These are phyloP conservation scores for Ooceraea biroi DNA, from an alignment of 1,140 invertebrate species.

Conservation along the genomic window DNA sequence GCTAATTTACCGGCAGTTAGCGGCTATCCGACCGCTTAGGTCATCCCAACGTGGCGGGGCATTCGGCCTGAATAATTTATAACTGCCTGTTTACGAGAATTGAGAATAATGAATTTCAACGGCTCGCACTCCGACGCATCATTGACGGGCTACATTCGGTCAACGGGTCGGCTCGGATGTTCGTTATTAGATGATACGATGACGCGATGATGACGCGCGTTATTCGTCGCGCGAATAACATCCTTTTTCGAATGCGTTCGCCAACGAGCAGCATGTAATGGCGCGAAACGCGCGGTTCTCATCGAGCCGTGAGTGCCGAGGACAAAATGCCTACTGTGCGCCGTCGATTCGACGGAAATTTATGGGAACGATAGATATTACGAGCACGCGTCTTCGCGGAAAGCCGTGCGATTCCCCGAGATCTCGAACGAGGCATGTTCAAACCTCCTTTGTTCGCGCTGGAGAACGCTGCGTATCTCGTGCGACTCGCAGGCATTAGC, in stretches of 20 bases:
- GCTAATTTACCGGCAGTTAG: constrained; percentile 86
- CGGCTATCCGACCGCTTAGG: constrained; percentile 85
- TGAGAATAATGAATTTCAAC: constrained; percentile 86
- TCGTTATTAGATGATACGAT: constrained; percentile 72
- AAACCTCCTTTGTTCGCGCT: neutral
- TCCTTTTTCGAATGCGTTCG: constrained; percentile 50
- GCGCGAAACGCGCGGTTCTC: constrained; percentile 30
- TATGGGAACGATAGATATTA: constrained; percentile 59
- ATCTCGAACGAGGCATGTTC: constrained; percentile 6
- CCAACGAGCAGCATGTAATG: constrained; percentile 9
- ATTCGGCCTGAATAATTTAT: constrained; percentile 87
- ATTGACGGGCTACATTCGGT: constrained; percentile 76
- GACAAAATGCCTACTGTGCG: constrained; percentile 54
- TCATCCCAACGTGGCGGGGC: constrained; percentile 84
- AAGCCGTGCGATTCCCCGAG: constrained; percentile 27
- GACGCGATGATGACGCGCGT: constrained; percentile 25
- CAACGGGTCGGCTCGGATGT: constrained; percentile 72
- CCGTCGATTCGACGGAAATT: constrained; percentile 40
- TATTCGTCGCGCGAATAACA: constrained; percentile 49
- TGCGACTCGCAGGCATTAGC: neutral
- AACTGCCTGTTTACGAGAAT: constrained; percentile 87
- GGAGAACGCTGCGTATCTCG: neutral
- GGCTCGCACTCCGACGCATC: constrained; percentile 75
- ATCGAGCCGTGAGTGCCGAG: constrained; percentile 10
- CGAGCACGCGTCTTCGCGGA: constrained; percentile 20